Evolutionary conservation across 2,888 invertebrate species (phyloP), one percentile per base, ranked within the genome.

Genomic region (Lissocephala sabroskyi): DNA sequence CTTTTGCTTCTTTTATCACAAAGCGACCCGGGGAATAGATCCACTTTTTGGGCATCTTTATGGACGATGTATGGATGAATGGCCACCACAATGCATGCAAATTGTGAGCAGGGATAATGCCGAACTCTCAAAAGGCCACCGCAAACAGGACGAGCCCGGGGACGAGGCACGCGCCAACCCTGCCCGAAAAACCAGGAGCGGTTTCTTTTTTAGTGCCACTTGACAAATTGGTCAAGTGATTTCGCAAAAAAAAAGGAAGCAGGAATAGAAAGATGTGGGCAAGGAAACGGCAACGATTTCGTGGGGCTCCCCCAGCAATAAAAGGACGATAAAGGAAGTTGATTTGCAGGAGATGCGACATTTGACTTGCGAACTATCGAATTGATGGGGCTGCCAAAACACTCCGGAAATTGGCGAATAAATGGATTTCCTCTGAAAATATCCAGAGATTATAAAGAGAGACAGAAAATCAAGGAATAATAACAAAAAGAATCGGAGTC

Each of bases 171-270:
- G 51, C 48, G 53, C 50, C 70, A 62, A 64, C 65, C 71, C 62
- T 50, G 18, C n/a, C n/a, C 16, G 6, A 33, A 32, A 35, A 48
- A 42, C 19, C 16, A 23, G n/a, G n/a, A n/a, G n/a, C n/a, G n/a
- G n/a, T n/a, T n/a, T n/a, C n/a, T n/a, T n/a, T n/a, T 65, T 74
- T 74, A 74, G 64, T 73, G 73, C 65, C 75, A 81, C 76, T 79
- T 79, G 80, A 79, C 79, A 82, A 82, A 82, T 81, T 82, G 82
- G 79, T 80, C 82, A 82, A 81, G 78, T 82, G 80, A 82, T 81
- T 82, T 80, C 56, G 70, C 76, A 77, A 73, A 75, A 80, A 70
- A 60, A 42, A 43, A 53, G 32, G 35, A 32, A 41, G 19, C 40
- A 10, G 16, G 35, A 28, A 43, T 39, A 40, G 43, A 18, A n/a